Conservation (phyloP, 2,888 invertebrate species). For the Diaperis boleti region DNA sequence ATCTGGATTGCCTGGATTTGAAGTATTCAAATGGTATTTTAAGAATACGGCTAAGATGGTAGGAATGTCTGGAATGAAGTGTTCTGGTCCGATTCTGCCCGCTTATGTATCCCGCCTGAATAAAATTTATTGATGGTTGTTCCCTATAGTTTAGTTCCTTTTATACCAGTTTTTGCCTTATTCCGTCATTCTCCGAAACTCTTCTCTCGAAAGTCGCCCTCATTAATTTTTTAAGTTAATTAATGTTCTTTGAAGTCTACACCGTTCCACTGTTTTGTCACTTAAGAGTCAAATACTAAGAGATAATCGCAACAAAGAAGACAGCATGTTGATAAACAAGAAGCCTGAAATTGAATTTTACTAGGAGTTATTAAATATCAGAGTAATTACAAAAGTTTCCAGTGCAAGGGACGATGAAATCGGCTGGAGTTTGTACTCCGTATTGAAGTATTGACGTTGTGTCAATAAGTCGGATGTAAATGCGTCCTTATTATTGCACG, state of each 20-base stretch:
- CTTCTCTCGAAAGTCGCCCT: no score
- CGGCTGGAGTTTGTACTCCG: neutral
- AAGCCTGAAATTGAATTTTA: slow-evolving; percentile 9
- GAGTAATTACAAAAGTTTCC: slow-evolving; percentile 13
- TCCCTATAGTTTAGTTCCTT: no score
- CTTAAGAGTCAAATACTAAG: neutral
- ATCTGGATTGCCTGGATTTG: neutral
- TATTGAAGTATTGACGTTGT: no score
- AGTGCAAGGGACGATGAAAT: neutral
- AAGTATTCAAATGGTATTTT: neutral
- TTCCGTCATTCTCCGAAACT: no score
- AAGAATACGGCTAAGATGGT: neutral
- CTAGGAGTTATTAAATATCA: slow-evolving; percentile 1
- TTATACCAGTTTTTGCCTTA: no score
- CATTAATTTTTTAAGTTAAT: neutral
- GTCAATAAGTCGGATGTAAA: no score
- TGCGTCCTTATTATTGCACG: neutral
- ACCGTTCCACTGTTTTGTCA: neutral
- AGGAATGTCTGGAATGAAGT: no score
- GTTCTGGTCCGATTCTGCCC: no score
- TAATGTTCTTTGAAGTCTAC: neutral
- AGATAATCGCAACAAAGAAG: slow-evolving; percentile 5
- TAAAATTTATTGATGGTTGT: no score
- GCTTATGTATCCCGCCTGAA: no score
- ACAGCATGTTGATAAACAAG: slow-evolving; percentile 16